Base-by-base conservation (phyloP, 2,888 invertebrate species). In the Eilema sororculum region DNA sequence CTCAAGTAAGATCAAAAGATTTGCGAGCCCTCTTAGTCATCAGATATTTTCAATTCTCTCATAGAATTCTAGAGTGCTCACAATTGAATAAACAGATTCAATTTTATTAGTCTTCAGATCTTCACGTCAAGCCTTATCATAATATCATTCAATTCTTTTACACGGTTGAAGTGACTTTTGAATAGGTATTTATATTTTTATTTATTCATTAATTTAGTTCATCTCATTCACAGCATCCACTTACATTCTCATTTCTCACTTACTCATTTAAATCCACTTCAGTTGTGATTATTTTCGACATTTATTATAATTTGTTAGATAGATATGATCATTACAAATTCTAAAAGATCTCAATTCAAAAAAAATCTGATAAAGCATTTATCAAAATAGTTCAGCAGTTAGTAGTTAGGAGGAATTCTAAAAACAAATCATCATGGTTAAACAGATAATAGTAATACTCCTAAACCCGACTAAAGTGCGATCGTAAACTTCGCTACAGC, bases 21-120 rank as follows among this genome's bases (percentile, higher is more conserved):
- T 67, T 57, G 28, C 12, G 16, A 41, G 28, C 4, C 24, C 9
- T 37, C 46, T 41, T 57, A 28, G 22, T 69, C 56, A 66, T 63
- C 37, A 68, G 56, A 30, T 68, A 68, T 62, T 61, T 13, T 68
- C 20, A 25, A 24, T 57, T 63, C 25, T n/a, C 33, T 46, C n/a
- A n/a, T 56, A 68, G 70, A 8, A 72, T 68, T 64, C 37, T 61
- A 61, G 71, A 76, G 62, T 76, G 61, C 71, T 71, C 67, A 57
- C 25, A 70, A 78, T 71, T 73, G 20, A 68, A 69, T 71, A 71
- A 71, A 76, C 60, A 71, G 56, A 65, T 57, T 58, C 65, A 71
- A 69, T 78, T 69, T 28, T 61, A 69, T 72, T 80, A 68, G 28
- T 41, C 22, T 69, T 73, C 28, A 61, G 59, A 72, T 66, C 28